Conservation (phyloP, 2,113 vertebrate species). For the Tauraco erythrolophus region DNA sequence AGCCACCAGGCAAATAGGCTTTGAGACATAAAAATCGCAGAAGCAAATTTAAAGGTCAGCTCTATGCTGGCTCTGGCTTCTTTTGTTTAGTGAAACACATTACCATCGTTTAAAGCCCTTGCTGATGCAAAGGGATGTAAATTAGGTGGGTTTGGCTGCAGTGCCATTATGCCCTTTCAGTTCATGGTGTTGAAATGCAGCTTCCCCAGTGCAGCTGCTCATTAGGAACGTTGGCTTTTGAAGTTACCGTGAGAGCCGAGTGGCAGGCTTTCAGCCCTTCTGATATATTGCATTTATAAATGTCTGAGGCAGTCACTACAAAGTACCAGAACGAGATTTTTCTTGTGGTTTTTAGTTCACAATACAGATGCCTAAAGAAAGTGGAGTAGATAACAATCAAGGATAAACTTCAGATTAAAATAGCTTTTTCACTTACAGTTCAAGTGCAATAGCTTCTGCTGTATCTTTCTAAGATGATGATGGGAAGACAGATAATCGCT, state of each 20-base stretch:
- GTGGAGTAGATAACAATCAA: background rate
- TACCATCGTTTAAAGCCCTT: conserved; percentile 36
- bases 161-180: conserved; percentile 46
- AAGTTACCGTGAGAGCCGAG: conserved; percentile 62
- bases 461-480: rapidly evolving
- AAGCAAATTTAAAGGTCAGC: conserved; percentile 46
- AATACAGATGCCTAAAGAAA: background rate
- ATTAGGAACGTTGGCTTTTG: conserved; percentile 62
- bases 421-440: background rate
- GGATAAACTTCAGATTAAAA: background rate
- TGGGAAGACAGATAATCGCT: background rate
- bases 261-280: conserved; percentile 36
- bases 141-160: conserved; percentile 44
- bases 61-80: background rate
- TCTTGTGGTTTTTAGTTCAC: background rate
- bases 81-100: conserved; percentile 57
- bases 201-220: conserved; percentile 74
- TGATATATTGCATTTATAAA: background rate
- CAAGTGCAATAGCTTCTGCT: background rate
- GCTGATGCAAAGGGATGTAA: conserved; percentile 63
- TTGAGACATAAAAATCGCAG: background rate
- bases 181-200: conserved; percentile 53
- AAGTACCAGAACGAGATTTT: rapidly evolving
- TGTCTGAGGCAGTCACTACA: background rate
- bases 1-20: background rate